These are phyloP conservation scores for Hypercompe scribonia DNA, from an alignment of 2,888 invertebrate genomes.

Conservation along the genomic window DNA sequence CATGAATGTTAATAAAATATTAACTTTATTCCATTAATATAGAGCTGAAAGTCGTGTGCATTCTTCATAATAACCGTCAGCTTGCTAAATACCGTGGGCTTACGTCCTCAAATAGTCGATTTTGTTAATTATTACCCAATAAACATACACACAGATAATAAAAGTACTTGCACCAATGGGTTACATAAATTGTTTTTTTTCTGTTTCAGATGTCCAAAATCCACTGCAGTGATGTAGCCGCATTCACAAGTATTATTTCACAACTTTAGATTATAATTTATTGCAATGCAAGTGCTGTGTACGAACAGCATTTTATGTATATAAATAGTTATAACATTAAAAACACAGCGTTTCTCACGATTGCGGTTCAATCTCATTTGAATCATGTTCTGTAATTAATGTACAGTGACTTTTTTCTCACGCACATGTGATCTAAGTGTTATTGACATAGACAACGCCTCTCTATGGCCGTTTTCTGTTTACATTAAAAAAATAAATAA, in stretches of 20 bases:
- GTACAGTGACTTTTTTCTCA: not conserved
- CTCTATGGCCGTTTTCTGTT: not conserved
- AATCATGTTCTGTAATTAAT: not conserved
- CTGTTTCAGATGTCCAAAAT: slow-evolving; percentile 48
- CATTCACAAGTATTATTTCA: slow-evolving; percentile 59
- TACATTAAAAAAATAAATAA: not conserved
- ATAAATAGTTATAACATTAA: not conserved
- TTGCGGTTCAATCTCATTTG: not conserved
- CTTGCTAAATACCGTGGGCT: not conserved
- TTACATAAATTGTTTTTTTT: slow-evolving; percentile 1
- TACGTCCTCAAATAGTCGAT: not conserved
- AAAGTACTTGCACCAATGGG: too few species aligned
- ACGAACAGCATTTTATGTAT: slow-evolving; percentile 22
- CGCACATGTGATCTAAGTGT: not conserved
- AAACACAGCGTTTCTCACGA: not conserved
- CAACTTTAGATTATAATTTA: slow-evolving; percentile 44
- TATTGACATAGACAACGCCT: not conserved
- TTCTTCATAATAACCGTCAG: too few species aligned
- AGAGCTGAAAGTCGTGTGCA: too few species aligned
- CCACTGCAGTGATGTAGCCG: slow-evolving; percentile 44
- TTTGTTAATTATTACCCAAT: not conserved
- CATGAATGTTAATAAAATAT: too few species aligned
- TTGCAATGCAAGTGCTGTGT: slow-evolving; percentile 18
- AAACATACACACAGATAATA: not conserved
- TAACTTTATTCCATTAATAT: too few species aligned